phyloP scores from a whole-genome alignment of 2,888 invertebrate species.

The Protodeltote pygarga region DNA sequence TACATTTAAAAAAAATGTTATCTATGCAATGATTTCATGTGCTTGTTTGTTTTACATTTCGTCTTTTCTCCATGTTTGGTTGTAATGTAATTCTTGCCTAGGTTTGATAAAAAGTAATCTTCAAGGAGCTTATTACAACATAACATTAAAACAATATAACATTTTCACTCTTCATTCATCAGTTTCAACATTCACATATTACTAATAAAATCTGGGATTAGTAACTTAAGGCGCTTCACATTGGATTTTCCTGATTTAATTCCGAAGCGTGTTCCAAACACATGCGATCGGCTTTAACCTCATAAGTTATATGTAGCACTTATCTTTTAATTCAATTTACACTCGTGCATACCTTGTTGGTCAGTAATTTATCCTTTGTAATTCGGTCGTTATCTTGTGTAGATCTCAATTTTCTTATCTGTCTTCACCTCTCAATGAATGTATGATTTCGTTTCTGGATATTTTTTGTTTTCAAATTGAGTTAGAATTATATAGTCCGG shows the following conservation, averaged over 20 bases:
- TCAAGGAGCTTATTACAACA: too few species aligned
- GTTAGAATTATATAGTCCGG: too few species aligned
- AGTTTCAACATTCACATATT: too few species aligned
- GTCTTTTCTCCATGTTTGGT: too few species aligned
- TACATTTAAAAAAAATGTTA: conserved; percentile 16
- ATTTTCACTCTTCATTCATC: too few species aligned
- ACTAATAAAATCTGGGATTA: too few species aligned
- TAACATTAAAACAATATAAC: too few species aligned
- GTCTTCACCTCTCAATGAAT: conserved; percentile 45
- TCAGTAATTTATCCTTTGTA: conserved; percentile 74
- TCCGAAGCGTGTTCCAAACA: conserved; percentile 3
- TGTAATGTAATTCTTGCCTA: conserved; percentile 12
- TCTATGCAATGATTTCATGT: not conserved
- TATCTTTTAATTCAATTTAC: conserved; percentile 84
- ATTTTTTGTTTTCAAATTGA: too few species aligned
- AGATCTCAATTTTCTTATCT: conserved; percentile 77
- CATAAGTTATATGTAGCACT: conserved; percentile 66
- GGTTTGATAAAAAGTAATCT: too few species aligned
- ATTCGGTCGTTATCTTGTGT: conserved; percentile 66
- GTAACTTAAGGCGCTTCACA: too few species aligned
- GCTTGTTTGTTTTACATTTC: too few species aligned
- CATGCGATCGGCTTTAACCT: conserved; percentile 58
- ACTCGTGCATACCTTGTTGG: conserved; percentile 69
- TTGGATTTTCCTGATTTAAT: not conserved
- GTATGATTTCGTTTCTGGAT: conserved; percentile 35